Evolutionary conservation across 2,797 vertebrate species (phyloP), one percentile per base, ranked within the genome.

Genomic region (Lacerta agilis): DNA sequence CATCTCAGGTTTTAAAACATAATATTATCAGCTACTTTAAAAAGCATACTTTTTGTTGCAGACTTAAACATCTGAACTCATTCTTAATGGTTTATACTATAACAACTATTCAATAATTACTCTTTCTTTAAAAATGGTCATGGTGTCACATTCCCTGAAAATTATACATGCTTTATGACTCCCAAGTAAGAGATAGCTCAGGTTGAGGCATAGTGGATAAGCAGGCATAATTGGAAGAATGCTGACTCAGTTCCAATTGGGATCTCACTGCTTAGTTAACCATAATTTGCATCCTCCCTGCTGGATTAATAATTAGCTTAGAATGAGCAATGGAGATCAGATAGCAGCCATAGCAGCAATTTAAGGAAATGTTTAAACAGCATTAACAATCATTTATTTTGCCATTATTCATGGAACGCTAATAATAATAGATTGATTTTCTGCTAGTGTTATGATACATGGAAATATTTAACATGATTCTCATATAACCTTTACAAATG

Each of bases 311-410:
- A 90, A 80, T 87, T 87, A 85, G 20, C 64, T 85, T 81, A 76
- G 67, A 87, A 69, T 77, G 71, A 81, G 82, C 71, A 90, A 81
- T 76, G 69, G 71, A 67, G 86, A 87, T 83, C 69, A 90, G 61
- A 87, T 90, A 72, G 58, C 58, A 80, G 69, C 69, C 33, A 75
- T 84, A 87, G 76, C 61, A 84, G 82, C 82, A 84, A 83, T 87
- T 90, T 73, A 83, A 83, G 81, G 55, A 83, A 83, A 82, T 23
- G 49, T 81, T 91, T 64, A 58, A 87, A 90, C 36, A 87, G 69
- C 81, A 87, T 87, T 83, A 87, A 58, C 58, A 85, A 84, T 85
- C 18, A 81, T 90, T 90, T 90, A 49, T 85, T 86, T 87, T 89
- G 88, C 71, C 79, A 76, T 89, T 89, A 89, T 85, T 87, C 81